A percentile compares a stretch with the other conserved stretches of the same genome.
Conservation (phyloP, 1,140 invertebrate genomes). For the Euura lappo region DNA sequence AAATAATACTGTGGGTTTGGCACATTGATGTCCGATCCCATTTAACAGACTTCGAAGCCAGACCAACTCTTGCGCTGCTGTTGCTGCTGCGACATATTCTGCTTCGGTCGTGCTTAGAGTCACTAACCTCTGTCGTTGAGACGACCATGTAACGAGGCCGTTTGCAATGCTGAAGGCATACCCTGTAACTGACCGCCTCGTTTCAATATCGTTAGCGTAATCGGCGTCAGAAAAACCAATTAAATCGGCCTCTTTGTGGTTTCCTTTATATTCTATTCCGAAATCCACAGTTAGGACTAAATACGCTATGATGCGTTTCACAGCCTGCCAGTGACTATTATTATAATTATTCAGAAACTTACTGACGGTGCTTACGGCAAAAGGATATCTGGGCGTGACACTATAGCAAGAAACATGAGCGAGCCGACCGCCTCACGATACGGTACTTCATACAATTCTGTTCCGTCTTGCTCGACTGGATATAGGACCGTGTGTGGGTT, state of each 20-base stretch:
- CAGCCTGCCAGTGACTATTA: conserved; percentile 33
- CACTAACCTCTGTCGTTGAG: conserved; percentile 16
- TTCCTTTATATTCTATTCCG: conserved; percentile 28
- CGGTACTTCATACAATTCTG: conserved; percentile 18
- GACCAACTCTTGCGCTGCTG: conserved; percentile 47
- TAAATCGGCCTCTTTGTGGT: neutral
- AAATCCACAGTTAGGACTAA: conserved; percentile 32
- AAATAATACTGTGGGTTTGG: neutral
- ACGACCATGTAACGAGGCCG: conserved; percentile 47
- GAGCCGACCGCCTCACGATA: conserved; percentile 39
- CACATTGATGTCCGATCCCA: conserved; percentile 13
- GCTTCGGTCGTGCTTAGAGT: conserved; percentile 47
- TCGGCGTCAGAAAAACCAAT: too few species aligned
- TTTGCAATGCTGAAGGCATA: conserved; percentile 40
- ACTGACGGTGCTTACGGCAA: conserved; percentile 37
- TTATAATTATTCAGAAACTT: conserved; percentile 32
- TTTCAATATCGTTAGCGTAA: neutral
- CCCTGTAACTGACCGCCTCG: conserved; percentile 36
- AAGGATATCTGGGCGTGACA: conserved; percentile 47
- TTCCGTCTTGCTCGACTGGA: neutral
- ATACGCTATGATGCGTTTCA: conserved; percentile 40
- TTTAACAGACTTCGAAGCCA: conserved; percentile 33
- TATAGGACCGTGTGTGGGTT: neutral
- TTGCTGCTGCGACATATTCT: conserved; percentile 54
- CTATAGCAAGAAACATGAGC: conserved; percentile 42